Percentiles rank a stretch among this genome's conserved stretches.
phyloP scores from a whole-genome alignment of 2,797 vertebrate species.

The Aldrovandia affinis region DNA sequence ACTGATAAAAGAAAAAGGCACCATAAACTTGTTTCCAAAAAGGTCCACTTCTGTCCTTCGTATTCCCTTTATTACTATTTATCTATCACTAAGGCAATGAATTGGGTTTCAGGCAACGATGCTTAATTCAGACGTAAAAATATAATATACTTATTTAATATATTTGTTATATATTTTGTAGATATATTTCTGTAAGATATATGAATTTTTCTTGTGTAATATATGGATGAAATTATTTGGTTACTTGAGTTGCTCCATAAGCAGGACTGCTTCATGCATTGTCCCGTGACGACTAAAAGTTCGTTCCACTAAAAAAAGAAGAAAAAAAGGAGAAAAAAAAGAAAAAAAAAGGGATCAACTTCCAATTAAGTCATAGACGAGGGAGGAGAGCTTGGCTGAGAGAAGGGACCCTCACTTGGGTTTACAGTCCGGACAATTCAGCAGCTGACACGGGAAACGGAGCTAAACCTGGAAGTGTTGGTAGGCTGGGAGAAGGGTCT shows the following conservation, averaged over 20 bases:
- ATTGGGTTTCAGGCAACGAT: constrained; percentile 77
- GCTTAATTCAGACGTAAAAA: constrained; percentile 72
- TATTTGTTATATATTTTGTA: constrained; percentile 71
- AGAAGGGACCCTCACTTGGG: constrained; percentile 41
- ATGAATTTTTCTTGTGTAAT: constrained; percentile 46
- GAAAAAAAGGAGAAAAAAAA: too few species aligned
- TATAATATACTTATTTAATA: constrained; percentile 75
- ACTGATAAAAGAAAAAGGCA: constrained; percentile 78
- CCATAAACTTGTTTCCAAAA: constrained; percentile 56
- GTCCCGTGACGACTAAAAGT: constrained; percentile 57
- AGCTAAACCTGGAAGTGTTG: constrained; percentile 66
- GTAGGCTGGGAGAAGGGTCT: constrained; percentile 68
- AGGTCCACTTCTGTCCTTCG: constrained; percentile 64
- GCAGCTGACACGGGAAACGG: constrained; percentile 56
- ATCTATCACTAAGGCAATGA: constrained; percentile 80
- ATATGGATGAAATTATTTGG: constrained; percentile 71
- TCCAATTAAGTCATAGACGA: constrained; percentile 32
- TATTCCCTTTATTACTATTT: constrained; percentile 70
- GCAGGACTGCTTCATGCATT: constrained; percentile 68
- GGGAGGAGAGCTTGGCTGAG: constrained; percentile 32
- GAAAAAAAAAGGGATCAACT: constrained; percentile 1
- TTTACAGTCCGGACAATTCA: constrained; percentile 48
- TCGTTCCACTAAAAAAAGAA: constrained; percentile 40
- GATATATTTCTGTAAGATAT: constrained; percentile 63
- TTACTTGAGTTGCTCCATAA: constrained; percentile 65